Evolutionary conservation across 2,888 invertebrate genomes (phyloP).

Genomic region (Drosophila aldrichi): DNA sequence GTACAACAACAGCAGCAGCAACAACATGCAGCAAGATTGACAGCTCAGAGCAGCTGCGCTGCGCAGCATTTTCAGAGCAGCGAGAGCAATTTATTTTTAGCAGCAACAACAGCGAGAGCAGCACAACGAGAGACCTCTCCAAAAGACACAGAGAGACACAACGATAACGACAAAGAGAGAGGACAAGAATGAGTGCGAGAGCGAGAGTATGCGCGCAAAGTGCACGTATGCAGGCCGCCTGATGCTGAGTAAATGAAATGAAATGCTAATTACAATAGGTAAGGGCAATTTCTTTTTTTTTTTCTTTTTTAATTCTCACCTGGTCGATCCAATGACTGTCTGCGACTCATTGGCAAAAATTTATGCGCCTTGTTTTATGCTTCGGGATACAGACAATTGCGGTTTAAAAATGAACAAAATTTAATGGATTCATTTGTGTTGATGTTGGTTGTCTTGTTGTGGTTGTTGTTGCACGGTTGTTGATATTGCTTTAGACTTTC

Average conservation of each 20-base stretch:
- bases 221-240: slow-evolving; percentile 72
- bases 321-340: slow-evolving; percentile 83
- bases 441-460: slow-evolving; percentile 19
- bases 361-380: slow-evolving; percentile 70
- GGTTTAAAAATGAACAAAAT: slow-evolving; percentile 61
- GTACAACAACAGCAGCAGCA: slow-evolving; percentile 13
- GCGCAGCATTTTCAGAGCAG: slow-evolving; percentile 67
- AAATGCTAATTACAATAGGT: slow-evolving; percentile 64
- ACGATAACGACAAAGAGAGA: slow-evolving; percentile 20
- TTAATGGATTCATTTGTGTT: slow-evolving; percentile 74
- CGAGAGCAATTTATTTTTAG: slow-evolving; percentile 72
- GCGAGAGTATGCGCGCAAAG: slow-evolving; percentile 69
- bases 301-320: slow-evolving; percentile 64
- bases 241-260: slow-evolving; percentile 63
- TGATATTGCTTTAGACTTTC: slow-evolving; percentile 61
- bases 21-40: slow-evolving; percentile 38
- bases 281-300: slow-evolving; percentile 40
- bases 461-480: slow-evolving; percentile 37
- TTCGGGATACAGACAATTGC: slow-evolving; percentile 69
- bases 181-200: slow-evolving; percentile 1
- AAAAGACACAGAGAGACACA: slow-evolving; percentile 27
- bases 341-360: slow-evolving; percentile 82
- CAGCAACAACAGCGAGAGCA: slow-evolving; percentile 60
- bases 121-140: slow-evolving; percentile 51
- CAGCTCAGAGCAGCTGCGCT: slow-evolving; percentile 74